Evolutionary conservation across 2,113 vertebrate genomes (phyloP).

Genomic region (Gymnogyps californianus): DNA sequence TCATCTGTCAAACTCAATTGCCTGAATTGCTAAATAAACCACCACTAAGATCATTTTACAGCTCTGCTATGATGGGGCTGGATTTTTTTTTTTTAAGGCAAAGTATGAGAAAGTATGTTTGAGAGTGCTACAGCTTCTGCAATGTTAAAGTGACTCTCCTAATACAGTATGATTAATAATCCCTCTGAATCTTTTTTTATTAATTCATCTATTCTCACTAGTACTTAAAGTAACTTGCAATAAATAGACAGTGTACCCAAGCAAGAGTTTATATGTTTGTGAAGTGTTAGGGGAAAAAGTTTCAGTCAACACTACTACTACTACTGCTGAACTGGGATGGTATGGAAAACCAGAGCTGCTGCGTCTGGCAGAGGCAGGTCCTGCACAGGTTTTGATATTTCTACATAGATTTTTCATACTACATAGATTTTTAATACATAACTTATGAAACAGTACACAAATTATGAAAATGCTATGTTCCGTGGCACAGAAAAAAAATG

Average conservation of each 20-base stretch:
- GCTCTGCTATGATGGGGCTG: neutral
- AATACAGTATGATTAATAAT: neutral
- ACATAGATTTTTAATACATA: fast-evolving
- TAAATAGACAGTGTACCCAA: neutral
- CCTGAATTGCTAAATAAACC: constrained; percentile 2
- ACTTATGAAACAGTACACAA: neutral
- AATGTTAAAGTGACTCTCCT: neutral
- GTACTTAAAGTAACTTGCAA: neutral
- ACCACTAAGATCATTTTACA: neutral
- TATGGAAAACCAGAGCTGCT: neutral
- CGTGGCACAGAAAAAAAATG: neutral
- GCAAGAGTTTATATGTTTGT: neutral
- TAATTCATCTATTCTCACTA: neutral
- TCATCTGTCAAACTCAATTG: constrained; percentile 8
- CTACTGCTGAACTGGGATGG: neutral
- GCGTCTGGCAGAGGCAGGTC: neutral
- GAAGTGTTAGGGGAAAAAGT: neutral
- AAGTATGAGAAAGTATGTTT: neutral
- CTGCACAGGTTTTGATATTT: neutral
- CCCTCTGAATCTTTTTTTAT: neutral
- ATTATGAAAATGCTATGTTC: neutral
- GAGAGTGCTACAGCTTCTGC: neutral
- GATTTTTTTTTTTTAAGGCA: neutral
- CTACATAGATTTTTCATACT: neutral
- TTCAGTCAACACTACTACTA: neutral